Percentiles rank a stretch among this genome's conserved stretches.
Evolutionary conservation across 2,797 vertebrate species (phyloP).

Genomic region (Microctenopoma stevenorrisi): DNA sequence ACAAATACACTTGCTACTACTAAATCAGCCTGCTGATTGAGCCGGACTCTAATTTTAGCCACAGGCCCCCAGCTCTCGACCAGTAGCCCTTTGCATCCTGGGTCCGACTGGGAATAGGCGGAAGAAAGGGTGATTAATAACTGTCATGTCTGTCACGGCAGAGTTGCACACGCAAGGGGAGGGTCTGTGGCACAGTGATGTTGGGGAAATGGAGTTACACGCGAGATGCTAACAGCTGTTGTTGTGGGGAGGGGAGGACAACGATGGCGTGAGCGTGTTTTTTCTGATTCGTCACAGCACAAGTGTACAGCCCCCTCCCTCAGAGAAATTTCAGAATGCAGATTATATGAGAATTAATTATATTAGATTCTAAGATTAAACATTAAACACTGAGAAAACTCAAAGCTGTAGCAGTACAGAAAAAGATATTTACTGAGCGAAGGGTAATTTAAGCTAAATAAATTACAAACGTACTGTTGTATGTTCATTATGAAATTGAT

Average conservation of each 20-base stretch:
- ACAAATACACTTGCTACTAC: conserved; percentile 57
- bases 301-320: neutral
- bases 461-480: neutral
- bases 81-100: conserved; percentile 59
- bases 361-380: neutral
- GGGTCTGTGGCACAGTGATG: conserved; percentile 27
- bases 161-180: conserved; percentile 48
- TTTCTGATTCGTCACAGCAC: neutral
- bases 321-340: neutral
- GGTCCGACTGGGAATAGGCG: conserved; percentile 80
- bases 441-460: neutral
- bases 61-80: conserved; percentile 48
- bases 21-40: conserved; percentile 85
- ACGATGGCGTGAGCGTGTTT: conserved; percentile 4
- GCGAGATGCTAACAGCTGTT: conserved; percentile 74
- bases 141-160: conserved; percentile 84
- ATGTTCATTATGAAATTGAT: neutral
- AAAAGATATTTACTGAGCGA: neutral
- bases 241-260: conserved; percentile 32
- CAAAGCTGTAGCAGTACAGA: neutral
- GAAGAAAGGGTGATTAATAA: conserved; percentile 86
- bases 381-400: neutral
- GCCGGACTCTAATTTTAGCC: conserved; percentile 84
- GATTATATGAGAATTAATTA: neutral
- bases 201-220: conserved; percentile 67